Percentiles rank a stretch among this genome's conserved stretches.
phyloP scores from a whole-genome alignment of 2,888 invertebrate genomes.

The Plebejus melissa region DNA sequence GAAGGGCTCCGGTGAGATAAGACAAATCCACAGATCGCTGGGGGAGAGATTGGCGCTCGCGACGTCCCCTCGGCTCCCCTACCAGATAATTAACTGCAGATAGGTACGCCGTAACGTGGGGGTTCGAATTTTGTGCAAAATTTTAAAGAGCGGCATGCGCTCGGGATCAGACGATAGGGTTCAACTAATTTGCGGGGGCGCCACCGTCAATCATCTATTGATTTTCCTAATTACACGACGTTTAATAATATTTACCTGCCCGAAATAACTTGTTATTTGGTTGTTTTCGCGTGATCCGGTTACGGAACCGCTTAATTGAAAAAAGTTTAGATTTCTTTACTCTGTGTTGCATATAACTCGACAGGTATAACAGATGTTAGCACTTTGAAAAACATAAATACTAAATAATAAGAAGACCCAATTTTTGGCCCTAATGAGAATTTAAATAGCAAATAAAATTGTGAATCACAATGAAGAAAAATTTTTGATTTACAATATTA shows the following conservation, averaged over 20 bases:
- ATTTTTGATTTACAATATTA: slow-evolving; percentile 10
- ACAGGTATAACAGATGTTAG: background rate
- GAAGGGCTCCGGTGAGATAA: slow-evolving; percentile 58
- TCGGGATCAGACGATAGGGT: slow-evolving; percentile 57
- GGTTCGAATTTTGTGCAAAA: slow-evolving; percentile 70
- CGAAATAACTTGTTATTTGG: background rate
- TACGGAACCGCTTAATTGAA: background rate
- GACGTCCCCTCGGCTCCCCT: slow-evolving; percentile 60
- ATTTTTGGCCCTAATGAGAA: background rate
- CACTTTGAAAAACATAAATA: background rate
- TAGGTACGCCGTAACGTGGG: slow-evolving; percentile 57
- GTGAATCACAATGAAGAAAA: background rate
- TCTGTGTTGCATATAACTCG: background rate
- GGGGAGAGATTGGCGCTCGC: slow-evolving; percentile 65
- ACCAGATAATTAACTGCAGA: slow-evolving; percentile 76
- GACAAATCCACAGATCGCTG: slow-evolving; percentile 46
- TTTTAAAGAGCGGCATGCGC: slow-evolving; percentile 62
- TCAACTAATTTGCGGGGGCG: slow-evolving; percentile 69
- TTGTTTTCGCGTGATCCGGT: background rate
- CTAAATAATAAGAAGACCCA: background rate
- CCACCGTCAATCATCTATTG: slow-evolving; percentile 72
- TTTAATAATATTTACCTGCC: slow-evolving; percentile 34
- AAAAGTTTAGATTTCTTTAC: background rate
- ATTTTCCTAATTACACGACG: slow-evolving; percentile 64
- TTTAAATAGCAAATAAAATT: background rate